Evolutionary conservation across 2,888 invertebrate species (phyloP).

Genomic region (Drosophila kambysellisi): DNA sequence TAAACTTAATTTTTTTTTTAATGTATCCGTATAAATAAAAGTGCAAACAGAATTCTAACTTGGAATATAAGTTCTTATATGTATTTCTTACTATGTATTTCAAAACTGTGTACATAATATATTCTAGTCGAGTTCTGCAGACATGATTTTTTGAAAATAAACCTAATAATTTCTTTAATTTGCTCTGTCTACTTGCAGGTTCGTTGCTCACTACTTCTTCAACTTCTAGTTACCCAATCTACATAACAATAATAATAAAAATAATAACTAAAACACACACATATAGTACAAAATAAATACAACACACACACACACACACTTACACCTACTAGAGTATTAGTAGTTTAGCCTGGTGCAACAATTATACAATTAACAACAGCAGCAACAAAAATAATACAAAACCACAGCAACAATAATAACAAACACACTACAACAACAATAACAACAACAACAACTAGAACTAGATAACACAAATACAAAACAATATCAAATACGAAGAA

Average conservation of each 20-base stretch:
- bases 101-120: background rate
- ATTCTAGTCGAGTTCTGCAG: background rate
- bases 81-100: background rate
- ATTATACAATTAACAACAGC: slow-evolving; percentile 18
- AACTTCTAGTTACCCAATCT: slow-evolving; percentile 49
- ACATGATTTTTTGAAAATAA: background rate
- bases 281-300: slow-evolving; percentile 26
- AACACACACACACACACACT: slow-evolving; percentile 28
- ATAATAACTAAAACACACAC: slow-evolving; percentile 36
- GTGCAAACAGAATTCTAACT: too few species aligned
- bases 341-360: slow-evolving; percentile 29
- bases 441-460: slow-evolving; percentile 42
- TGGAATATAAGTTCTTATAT: too few species aligned
- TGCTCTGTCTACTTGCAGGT: slow-evolving; percentile 59
- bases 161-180: background rate
- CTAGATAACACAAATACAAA: slow-evolving; percentile 34
- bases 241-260: slow-evolving; percentile 47
- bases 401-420: slow-evolving; percentile 42
- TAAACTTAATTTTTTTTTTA: too few species aligned
- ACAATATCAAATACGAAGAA: slow-evolving; percentile 61
- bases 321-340: slow-evolving; percentile 19
- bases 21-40: too few species aligned
- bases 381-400: background rate
- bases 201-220: slow-evolving; percentile 58
- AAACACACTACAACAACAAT: slow-evolving; percentile 24